phyloP scores from a whole-genome alignment of 2,888 invertebrate species.

The Coenonympha arcania region DNA sequence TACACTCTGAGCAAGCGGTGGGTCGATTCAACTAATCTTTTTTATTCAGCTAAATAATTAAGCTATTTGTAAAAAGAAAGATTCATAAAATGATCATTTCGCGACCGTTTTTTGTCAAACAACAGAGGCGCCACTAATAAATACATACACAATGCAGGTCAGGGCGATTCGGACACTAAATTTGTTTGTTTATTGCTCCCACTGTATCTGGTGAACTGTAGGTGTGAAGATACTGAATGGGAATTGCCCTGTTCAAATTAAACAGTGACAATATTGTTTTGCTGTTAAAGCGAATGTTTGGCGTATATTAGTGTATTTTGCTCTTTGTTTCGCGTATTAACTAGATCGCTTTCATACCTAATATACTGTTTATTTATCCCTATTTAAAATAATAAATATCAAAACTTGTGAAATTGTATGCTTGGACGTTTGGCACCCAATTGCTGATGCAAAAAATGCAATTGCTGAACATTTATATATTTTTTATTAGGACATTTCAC shows the following conservation, averaged over 20 bases:
- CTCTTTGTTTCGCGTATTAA: background rate
- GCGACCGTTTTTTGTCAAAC: too few species aligned
- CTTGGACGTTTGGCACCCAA: too few species aligned
- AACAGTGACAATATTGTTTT: background rate
- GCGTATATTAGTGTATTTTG: background rate
- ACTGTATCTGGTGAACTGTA: slow-evolving; percentile 9
- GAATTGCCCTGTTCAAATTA: slow-evolving; percentile 5
- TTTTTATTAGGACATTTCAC: too few species aligned
- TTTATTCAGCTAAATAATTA: too few species aligned
- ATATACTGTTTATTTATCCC: too few species aligned
- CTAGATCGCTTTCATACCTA: background rate
- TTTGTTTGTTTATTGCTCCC: slow-evolving; percentile 14
- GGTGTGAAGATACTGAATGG: slow-evolving; percentile 15
- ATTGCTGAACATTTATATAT: too few species aligned
- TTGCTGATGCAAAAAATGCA: too few species aligned
- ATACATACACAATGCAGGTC: slow-evolving; percentile 17
- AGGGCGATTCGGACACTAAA: slow-evolving; percentile 3
- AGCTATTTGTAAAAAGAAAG: too few species aligned
- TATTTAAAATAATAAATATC: too few species aligned
- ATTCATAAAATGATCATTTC: too few species aligned
- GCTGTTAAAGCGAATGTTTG: background rate
- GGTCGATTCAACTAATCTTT: too few species aligned
- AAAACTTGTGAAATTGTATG: background rate
- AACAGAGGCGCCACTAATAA: slow-evolving; percentile 13
- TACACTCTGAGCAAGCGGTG: too few species aligned